These are phyloP conservation scores for Ridgeia piscesae DNA, from an alignment of 1,140 invertebrate genomes.

Conservation along the genomic window DNA sequence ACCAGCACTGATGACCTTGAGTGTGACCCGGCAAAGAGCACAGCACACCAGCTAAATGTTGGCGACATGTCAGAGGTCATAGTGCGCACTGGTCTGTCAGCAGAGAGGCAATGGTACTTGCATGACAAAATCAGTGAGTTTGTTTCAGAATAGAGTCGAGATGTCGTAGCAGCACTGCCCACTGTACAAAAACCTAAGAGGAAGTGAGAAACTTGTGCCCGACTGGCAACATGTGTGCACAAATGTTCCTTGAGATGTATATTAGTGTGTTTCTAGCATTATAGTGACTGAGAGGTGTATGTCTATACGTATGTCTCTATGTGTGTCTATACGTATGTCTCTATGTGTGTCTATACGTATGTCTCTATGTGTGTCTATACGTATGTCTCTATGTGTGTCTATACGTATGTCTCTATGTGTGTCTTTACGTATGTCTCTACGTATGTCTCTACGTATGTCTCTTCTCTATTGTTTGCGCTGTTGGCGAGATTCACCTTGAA, in stretches of 20 bases:
- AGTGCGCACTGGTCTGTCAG: conserved; percentile 18
- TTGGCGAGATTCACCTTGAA: too few species aligned
- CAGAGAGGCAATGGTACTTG: conserved; percentile 19
- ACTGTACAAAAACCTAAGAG: background rate
- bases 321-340: too few species aligned
- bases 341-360: too few species aligned
- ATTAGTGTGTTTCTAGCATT: background rate
- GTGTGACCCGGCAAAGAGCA: conserved; percentile 12
- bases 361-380: too few species aligned
- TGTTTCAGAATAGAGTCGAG: background rate
- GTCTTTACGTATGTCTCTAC: too few species aligned
- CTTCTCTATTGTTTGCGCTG: too few species aligned
- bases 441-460: too few species aligned
- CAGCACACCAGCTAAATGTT: background rate
- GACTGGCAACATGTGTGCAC: background rate
- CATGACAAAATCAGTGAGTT: conserved; percentile 27
- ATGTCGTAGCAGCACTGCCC: conserved; percentile 8
- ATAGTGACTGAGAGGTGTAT: background rate
- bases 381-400: too few species aligned
- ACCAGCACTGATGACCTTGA: conserved; percentile 1
- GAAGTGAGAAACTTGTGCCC: background rate
- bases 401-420: too few species aligned
- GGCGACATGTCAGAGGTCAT: conserved; percentile 13
- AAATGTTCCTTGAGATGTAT: background rate
- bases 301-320: too few species aligned